These are phyloP conservation scores for Asarcornis scutulata DNA, from an alignment of 2,113 vertebrate species.

Conservation along the genomic window DNA sequence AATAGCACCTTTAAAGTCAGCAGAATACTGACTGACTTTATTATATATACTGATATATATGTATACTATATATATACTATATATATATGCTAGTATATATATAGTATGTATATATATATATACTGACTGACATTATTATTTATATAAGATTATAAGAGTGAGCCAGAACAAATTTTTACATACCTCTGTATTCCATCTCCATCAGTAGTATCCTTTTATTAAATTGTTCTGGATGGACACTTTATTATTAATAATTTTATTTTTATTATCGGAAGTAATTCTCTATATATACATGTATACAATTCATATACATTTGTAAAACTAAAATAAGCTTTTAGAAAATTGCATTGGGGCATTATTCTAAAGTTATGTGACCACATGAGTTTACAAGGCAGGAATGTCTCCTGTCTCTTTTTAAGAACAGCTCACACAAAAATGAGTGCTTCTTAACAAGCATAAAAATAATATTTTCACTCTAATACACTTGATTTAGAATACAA, in stretches of 20 bases:
- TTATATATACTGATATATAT: too few relatives aligned
- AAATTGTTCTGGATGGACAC: neutral
- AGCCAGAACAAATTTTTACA: neutral
- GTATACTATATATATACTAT: too few relatives aligned
- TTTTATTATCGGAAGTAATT: neutral
- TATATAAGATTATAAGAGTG: neutral
- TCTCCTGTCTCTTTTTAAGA: neutral
- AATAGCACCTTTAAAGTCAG: neutral
- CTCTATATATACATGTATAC: neutral
- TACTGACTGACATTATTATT: neutral
- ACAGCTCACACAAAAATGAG: neutral
- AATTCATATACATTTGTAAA: neutral
- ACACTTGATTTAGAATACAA: neutral
- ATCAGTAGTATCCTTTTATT: neutral
- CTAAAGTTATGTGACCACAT: neutral
- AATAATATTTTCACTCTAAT: neutral
- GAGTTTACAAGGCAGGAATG: neutral
- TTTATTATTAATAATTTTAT: neutral
- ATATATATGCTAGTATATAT: too few relatives aligned
- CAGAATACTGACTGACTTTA: neutral
- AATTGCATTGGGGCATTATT: neutral
- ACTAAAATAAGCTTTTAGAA: too few relatives aligned
- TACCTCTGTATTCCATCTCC: neutral
- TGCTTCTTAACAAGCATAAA: neutral
- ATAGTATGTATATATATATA: too few relatives aligned